Evolutionary conservation across 2,797 vertebrate genomes (phyloP).

Genomic region (Odontamblyopus lacepedii): DNA sequence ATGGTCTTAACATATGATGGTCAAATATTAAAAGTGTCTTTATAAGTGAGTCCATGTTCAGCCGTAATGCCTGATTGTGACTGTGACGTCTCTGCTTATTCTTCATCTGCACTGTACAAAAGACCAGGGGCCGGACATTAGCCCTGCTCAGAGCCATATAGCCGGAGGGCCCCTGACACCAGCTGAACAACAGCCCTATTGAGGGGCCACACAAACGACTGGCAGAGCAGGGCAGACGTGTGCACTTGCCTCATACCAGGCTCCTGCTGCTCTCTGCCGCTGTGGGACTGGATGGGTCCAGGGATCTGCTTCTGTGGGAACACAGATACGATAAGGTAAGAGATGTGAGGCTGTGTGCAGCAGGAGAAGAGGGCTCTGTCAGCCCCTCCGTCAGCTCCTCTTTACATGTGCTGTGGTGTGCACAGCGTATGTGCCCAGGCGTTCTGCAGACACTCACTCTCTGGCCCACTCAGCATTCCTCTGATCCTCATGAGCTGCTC

Average conservation of each 20-base stretch:
- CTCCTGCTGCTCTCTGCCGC: constrained; percentile 62
- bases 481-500: constrained; percentile 18
- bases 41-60: constrained; percentile 15
- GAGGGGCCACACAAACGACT: constrained; percentile 64
- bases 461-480: constrained; percentile 79
- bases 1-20: not conserved
- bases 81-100: constrained; percentile 35
- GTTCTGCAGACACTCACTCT: constrained; percentile 64
- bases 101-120: constrained; percentile 62
- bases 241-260: constrained; percentile 82
- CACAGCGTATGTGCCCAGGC: constrained; percentile 72
- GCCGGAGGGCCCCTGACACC: constrained; percentile 58
- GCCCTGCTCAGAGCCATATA: constrained; percentile 41
- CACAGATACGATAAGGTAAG: constrained; percentile 23
- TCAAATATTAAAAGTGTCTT: not conserved
- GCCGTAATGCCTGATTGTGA: constrained; percentile 27
- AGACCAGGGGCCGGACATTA: constrained; percentile 46
- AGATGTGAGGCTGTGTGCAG: constrained; percentile 46
- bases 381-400: constrained; percentile 41
- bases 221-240: constrained; percentile 60
- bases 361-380: constrained; percentile 56
- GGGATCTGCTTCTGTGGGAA: constrained; percentile 43
- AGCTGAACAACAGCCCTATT: constrained; percentile 68
- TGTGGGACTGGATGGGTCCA: constrained; percentile 36
- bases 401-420: constrained; percentile 65